These are phyloP conservation scores for Halisarca cf. caerulea DNA, from an alignment of 37 sponge, comb jelly and placozoan genomes.

Conservation along the genomic window DNA sequence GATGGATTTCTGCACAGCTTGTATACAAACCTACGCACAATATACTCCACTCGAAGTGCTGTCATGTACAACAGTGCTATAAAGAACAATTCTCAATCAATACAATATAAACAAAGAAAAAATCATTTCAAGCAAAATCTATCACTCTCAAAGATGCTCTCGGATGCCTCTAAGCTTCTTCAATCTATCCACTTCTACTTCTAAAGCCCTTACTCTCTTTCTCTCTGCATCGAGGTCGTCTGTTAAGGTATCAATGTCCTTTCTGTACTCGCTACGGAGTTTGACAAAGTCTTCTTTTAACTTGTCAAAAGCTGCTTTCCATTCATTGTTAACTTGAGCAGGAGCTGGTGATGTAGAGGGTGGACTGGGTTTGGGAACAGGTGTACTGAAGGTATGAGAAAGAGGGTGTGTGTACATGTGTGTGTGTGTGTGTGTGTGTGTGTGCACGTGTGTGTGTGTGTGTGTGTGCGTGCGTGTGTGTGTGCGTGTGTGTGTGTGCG, in stretches of 20 bases:
- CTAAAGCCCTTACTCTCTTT: slow-evolving; percentile 49
- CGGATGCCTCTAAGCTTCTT: slow-evolving; percentile 31
- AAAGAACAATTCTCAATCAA: too few relatives aligned
- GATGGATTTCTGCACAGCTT: too few relatives aligned
- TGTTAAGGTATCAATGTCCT: slow-evolving; percentile 49
- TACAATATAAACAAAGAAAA: too few relatives aligned
- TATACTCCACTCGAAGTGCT: too few relatives aligned
- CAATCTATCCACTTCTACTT: slow-evolving; percentile 77
- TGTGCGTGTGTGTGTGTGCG: slow-evolving; percentile 23
- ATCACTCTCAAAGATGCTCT: neutral
- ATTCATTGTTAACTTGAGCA: neutral
- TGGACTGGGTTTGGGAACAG: neutral
- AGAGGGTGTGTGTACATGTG: neutral
- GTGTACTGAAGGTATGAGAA: neutral
- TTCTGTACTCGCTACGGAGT: slow-evolving; percentile 1
- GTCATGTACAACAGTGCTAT: too few relatives aligned
- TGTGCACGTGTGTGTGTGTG: slow-evolving; percentile 48
- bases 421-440: slow-evolving; percentile 29
- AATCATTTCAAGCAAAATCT: neutral
- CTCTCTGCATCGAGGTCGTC: slow-evolving; percentile 74
- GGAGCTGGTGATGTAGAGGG: neutral
- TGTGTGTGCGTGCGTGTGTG: slow-evolving; percentile 30
- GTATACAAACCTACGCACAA: too few relatives aligned
- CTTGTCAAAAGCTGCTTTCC: neutral
- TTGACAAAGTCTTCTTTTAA: slow-evolving; percentile 37